Conservation (phyloP, 2,888 invertebrate species). For the Adineta ricciae region DNA sequence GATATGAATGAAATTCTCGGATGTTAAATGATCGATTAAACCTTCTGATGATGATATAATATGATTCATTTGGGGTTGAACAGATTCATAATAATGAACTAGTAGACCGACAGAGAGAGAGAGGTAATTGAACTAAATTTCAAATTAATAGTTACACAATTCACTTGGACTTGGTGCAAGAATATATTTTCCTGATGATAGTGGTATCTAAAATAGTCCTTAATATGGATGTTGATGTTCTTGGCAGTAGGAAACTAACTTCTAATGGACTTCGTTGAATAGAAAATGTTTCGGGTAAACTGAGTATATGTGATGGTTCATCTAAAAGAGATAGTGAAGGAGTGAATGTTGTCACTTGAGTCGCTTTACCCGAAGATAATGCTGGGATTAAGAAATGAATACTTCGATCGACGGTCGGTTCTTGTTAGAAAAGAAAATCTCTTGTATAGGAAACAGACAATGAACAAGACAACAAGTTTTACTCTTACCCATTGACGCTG, state of each 20-base stretch:
- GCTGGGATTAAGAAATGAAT: conserved; percentile 14
- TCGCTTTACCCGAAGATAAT: neutral
- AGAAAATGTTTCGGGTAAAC: conserved; percentile 17
- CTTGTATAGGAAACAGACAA: neutral
- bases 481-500: neutral
- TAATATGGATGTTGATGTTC: neutral
- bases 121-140: neutral
- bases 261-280: neutral
- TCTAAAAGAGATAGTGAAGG: neutral
- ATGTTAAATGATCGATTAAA: neutral
- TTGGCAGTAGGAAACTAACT: neutral
- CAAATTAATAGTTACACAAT: neutral
- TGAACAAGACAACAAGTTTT: neutral
- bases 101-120: too few species aligned
- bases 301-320: conserved; percentile 21
- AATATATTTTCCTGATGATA: conserved; percentile 18
- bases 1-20: neutral
- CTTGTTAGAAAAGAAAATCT: neutral
- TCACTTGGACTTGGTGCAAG: conserved; percentile 22
- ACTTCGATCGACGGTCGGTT: neutral
- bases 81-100: conserved; percentile 21
- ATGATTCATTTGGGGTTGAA: neutral
- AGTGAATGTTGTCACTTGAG: too few species aligned
- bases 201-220: neutral
- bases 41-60: neutral